Conservation (phyloP, 2,113 vertebrate species). For the Erythrolamprus reginae region DNA sequence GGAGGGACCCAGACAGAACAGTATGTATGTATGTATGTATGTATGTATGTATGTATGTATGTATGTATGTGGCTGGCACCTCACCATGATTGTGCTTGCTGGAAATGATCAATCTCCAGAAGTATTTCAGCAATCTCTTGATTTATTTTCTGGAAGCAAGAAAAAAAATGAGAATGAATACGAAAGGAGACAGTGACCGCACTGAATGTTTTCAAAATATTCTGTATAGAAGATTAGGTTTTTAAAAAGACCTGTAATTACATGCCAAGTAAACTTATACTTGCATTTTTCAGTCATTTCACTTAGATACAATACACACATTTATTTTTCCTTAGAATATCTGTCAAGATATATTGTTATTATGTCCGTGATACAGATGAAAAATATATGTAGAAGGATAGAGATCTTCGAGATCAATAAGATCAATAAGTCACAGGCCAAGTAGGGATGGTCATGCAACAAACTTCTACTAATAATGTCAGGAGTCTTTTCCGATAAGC, state of each 20-base stretch:
- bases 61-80: slow-evolving; percentile 20
- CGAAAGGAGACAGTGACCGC: background rate
- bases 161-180: background rate
- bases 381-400: background rate
- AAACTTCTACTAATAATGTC: background rate
- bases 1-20: too few relatives aligned
- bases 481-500: background rate
- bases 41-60: background rate
- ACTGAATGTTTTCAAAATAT: background rate
- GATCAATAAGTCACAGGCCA: background rate
- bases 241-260: background rate
- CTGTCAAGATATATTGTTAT: background rate
- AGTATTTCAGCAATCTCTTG: slow-evolving; percentile 83
- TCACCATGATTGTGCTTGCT: slow-evolving; percentile 78
- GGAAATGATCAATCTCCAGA: slow-evolving; percentile 83
- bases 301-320: background rate
- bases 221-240: background rate
- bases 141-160: slow-evolving; percentile 78
- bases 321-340: background rate
- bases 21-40: too few relatives aligned
- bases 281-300: background rate
- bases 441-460: background rate
- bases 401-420: background rate
- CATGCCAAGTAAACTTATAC: background rate
- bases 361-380: background rate